Conservation (phyloP, 1,140 invertebrate genomes). For the Luehdorfia chinensis region DNA sequence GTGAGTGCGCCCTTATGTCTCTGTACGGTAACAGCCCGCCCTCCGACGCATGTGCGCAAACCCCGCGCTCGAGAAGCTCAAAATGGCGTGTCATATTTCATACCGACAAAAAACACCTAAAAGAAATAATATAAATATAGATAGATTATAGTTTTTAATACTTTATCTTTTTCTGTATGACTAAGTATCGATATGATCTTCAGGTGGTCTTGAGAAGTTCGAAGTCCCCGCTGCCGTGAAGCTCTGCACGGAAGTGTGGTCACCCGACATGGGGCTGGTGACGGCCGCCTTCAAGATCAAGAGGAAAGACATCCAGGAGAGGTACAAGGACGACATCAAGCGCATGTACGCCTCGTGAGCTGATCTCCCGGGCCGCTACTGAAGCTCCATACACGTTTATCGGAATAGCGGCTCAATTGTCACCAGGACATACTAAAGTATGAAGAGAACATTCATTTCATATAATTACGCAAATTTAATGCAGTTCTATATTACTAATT, state of each 20-base stretch:
- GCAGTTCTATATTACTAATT: too few species aligned
- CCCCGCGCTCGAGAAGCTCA: constrained; percentile 83
- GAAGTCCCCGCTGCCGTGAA: constrained; percentile 96
- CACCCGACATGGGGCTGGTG: constrained; percentile 96
- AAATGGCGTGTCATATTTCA: too few species aligned
- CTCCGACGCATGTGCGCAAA: constrained; percentile 87
- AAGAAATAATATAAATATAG: too few species aligned
- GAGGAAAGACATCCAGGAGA: constrained; percentile 95
- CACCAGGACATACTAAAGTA: too few species aligned
- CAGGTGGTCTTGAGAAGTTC: constrained; percentile 90
- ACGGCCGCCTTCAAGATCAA: constrained; percentile 99
- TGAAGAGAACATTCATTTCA: too few species aligned
- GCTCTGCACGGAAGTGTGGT: constrained; percentile 94
- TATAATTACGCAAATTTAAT: too few species aligned
- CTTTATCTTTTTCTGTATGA: too few species aligned
- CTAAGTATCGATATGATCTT: too few species aligned
- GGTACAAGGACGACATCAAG: constrained; percentile 93
- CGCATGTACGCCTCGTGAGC: constrained; percentile 94
- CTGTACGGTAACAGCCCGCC: neutral
- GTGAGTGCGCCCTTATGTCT: constrained; percentile 63
- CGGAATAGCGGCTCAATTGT: too few species aligned
- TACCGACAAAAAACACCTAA: too few species aligned
- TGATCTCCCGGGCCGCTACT: neutral
- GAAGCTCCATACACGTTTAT: too few species aligned
- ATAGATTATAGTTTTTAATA: too few species aligned